Conservation (phyloP, 2,797 vertebrate species). For the Mormyrops boulengeri region DNA sequence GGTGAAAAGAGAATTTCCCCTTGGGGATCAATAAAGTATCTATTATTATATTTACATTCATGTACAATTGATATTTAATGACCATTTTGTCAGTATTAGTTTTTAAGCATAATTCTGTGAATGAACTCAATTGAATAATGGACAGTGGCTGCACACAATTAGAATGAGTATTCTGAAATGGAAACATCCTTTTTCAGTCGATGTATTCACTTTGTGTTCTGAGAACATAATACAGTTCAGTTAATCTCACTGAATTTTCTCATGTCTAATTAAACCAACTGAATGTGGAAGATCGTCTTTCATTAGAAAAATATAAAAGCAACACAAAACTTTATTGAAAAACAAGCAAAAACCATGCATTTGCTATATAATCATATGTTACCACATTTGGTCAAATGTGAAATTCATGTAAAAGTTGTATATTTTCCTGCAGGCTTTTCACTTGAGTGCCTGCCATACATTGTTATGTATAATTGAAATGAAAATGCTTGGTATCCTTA, state of each 20-base stretch:
- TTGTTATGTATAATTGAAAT: not conserved
- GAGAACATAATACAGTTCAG: not conserved
- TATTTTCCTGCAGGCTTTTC: not conserved
- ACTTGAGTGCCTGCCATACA: not conserved
- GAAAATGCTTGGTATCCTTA: not conserved
- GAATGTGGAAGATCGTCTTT: not conserved
- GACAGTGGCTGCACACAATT: not conserved
- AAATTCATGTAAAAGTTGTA: not conserved
- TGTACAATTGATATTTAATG: not conserved
- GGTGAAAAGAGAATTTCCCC: too few relatives aligned
- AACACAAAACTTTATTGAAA: not conserved
- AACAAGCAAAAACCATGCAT: not conserved
- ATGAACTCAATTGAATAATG: not conserved
- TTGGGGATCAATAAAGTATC: too few relatives aligned
- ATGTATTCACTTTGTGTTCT: not conserved
- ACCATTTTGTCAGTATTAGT: not conserved
- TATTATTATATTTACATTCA: not conserved
- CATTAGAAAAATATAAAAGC: not conserved
- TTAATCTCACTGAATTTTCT: not conserved
- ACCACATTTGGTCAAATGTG: not conserved
- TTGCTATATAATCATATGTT: not conserved
- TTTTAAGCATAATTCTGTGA: not conserved
- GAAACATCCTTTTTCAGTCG: not conserved
- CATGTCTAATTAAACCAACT: not conserved
- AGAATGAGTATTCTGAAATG: not conserved